Percentiles rank a stretch among this genome's conserved stretches.
phyloP scores from a whole-genome alignment of 2,888 invertebrate species.

The Osmoderma eremita region DNA sequence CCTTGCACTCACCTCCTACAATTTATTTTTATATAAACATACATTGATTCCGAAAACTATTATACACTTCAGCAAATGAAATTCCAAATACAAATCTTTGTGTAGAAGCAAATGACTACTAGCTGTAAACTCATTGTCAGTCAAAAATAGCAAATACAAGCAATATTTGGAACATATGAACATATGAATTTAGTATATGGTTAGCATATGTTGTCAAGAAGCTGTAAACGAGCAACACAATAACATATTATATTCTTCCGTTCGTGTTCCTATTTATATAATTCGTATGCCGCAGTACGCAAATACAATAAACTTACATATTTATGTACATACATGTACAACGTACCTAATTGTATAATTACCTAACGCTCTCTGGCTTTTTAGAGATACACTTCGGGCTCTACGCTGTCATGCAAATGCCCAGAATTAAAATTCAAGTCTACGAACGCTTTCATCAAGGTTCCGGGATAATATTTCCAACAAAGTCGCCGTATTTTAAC shows the following conservation, averaged over 20 bases:
- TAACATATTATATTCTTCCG: constrained; percentile 8
- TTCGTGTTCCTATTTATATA: constrained; percentile 17
- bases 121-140: too few relatives aligned
- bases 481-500: constrained; percentile 18
- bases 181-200: too few relatives aligned
- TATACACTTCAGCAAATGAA: too few relatives aligned
- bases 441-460: constrained; percentile 17
- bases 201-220: too few relatives aligned
- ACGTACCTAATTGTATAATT: constrained; percentile 27
- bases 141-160: too few relatives aligned
- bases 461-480: constrained; percentile 19
- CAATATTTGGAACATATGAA: too few relatives aligned
- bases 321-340: too few relatives aligned
- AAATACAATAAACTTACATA: constrained; percentile 9
- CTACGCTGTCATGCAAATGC: constrained; percentile 13
- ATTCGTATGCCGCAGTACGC: constrained; percentile 16
- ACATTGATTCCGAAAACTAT: too few relatives aligned
- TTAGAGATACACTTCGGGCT: constrained; percentile 10
- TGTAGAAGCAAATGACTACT: too few relatives aligned
- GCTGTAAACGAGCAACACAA: constrained; percentile 7
- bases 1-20: too few relatives aligned
- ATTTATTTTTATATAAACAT: too few relatives aligned
- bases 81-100: too few relatives aligned
- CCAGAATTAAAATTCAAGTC: constrained; percentile 26
- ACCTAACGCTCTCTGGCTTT: constrained; percentile 3